phyloP scores from a whole-genome alignment of 2,888 invertebrate genomes.

The Napeogenes sylphis region DNA sequence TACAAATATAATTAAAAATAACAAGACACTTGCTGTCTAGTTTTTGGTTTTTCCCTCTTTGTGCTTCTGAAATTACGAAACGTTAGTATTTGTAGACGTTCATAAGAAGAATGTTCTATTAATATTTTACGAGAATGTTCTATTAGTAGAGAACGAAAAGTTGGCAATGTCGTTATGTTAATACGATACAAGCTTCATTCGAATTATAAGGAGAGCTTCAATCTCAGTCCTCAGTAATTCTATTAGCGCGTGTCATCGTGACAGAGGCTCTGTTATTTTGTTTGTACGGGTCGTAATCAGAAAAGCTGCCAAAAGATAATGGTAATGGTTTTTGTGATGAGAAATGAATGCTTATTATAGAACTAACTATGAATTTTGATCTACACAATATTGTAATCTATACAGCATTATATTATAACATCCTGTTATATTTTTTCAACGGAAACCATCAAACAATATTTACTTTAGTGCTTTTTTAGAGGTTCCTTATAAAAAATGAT shows the following conservation, averaged over 20 bases:
- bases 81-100: too few species aligned
- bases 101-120: too few species aligned
- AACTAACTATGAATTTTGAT: not conserved
- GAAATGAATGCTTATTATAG: conserved; percentile 1
- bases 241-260: conserved; percentile 20
- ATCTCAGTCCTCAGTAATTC: conserved; percentile 18
- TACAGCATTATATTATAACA: too few species aligned
- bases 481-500: too few species aligned
- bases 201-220: conserved; percentile 6
- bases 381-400: not conserved
- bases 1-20: too few species aligned
- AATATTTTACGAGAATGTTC: too few species aligned
- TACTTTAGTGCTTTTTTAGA: too few species aligned
- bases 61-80: too few species aligned
- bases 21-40: too few species aligned
- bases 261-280: conserved; percentile 6
- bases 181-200: conserved; percentile 13
- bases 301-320: conserved; percentile 6
- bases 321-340: conserved; percentile 1
- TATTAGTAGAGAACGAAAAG: not conserved
- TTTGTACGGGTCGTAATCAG: conserved; percentile 3
- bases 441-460: too few species aligned
- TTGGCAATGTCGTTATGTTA: conserved; percentile 15
- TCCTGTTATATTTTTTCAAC: too few species aligned
- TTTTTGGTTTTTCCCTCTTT: too few species aligned